Conservation (phyloP, 1,140 invertebrate genomes). For the Pararge aegeria region DNA sequence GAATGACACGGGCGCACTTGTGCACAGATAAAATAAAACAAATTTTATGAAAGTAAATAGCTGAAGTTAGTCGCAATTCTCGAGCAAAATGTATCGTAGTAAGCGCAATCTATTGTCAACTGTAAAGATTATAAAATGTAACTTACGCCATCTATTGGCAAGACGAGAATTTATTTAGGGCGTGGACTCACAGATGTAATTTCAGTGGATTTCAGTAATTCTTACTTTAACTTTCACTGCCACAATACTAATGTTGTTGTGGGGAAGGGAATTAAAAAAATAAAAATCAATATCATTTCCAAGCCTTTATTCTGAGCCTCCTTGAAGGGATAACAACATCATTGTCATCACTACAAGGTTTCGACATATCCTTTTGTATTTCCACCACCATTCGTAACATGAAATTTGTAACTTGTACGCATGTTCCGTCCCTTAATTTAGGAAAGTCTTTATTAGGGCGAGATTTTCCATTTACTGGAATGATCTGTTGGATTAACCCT, state of each 20-base stretch:
- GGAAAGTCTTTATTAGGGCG: constrained; percentile 73
- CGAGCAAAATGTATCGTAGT: too few species aligned
- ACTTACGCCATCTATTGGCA: neutral
- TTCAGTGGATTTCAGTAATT: too few species aligned
- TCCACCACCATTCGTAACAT: constrained; percentile 61
- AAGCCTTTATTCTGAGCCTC: constrained; percentile 63
- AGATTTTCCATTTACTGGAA: constrained; percentile 78
- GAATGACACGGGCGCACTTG: constrained; percentile 31
- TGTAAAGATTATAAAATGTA: neutral
- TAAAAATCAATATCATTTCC: constrained; percentile 47
- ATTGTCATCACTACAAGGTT: constrained; percentile 54
- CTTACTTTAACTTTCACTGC: too few species aligned
- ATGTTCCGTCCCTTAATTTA: constrained; percentile 60
- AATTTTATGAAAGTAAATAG: neutral
- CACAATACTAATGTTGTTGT: too few species aligned
- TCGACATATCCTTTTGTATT: constrained; percentile 61
- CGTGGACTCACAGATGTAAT: neutral
- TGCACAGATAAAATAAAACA: constrained; percentile 19
- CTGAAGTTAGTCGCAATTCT: neutral
- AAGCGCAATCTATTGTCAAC: neutral
- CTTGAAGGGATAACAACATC: constrained; percentile 58
- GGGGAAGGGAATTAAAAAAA: neutral
- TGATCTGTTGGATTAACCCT: constrained; percentile 83
- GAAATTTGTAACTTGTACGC: constrained; percentile 58
- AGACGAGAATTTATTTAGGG: neutral